These are phyloP conservation scores for Microcebus murinus DNA, from an alignment of 2,113 vertebrate species.

Conservation along the genomic window DNA sequence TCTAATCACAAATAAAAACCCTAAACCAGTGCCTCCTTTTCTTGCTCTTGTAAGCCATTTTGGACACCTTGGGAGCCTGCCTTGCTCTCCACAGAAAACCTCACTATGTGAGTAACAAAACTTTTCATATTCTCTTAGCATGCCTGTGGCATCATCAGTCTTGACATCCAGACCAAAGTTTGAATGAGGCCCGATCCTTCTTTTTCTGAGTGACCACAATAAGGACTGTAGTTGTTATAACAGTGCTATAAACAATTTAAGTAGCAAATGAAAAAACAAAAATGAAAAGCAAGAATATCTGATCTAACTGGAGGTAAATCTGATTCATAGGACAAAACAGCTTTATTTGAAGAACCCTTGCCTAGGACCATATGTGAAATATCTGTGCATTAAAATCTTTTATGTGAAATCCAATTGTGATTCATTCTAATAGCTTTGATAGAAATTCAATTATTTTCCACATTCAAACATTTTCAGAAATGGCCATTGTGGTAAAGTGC, in stretches of 20 bases:
- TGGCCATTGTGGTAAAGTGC: background rate
- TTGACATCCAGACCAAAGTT: background rate
- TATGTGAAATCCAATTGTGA: slow-evolving; percentile 64
- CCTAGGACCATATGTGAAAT: slow-evolving; percentile 50
- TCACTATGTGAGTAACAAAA: background rate
- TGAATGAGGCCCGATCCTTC: background rate
- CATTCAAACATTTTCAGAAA: slow-evolving; percentile 50
- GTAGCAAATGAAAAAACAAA: background rate
- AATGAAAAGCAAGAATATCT: background rate
- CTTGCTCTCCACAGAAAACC: background rate
- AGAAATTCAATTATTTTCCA: slow-evolving; percentile 53
- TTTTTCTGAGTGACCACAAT: background rate
- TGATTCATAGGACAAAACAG: background rate
- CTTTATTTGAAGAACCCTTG: background rate
- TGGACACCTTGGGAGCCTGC: background rate
- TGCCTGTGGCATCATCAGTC: background rate
- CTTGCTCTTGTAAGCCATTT: background rate
- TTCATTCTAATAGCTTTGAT: slow-evolving; percentile 57
- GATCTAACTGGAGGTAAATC: background rate
- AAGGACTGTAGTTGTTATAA: background rate
- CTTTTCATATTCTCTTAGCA: background rate
- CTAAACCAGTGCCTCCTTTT: background rate
- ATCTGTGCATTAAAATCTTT: slow-evolving; percentile 34
- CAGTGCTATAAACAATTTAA: background rate
- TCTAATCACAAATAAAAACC: background rate